Conservation (phyloP, 2,113 vertebrate species). For the Phodopus roborovskii region DNA sequence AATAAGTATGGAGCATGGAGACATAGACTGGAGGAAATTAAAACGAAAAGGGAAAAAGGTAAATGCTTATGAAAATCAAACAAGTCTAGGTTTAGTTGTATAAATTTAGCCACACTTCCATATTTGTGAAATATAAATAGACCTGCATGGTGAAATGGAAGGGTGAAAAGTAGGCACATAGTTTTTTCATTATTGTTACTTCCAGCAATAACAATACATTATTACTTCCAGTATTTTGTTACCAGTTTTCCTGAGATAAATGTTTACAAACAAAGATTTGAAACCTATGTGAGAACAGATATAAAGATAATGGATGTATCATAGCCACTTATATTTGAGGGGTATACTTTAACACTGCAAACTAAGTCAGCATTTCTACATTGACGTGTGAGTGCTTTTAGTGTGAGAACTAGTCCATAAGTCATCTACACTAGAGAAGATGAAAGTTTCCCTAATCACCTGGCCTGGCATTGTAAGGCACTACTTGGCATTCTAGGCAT, state of each 20-base stretch:
- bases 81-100: background rate
- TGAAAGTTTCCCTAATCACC: background rate
- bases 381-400: background rate
- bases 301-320: background rate
- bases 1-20: background rate
- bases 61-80: background rate
- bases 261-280: background rate
- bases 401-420: background rate
- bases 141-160: background rate
- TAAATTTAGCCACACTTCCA: background rate
- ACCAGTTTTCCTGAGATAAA: background rate
- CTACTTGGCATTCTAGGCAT: background rate
- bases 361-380: background rate
- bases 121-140: background rate
- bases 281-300: background rate
- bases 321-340: background rate
- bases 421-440: background rate
- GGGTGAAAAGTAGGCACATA: background rate
- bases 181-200: background rate
- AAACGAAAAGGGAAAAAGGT: background rate
- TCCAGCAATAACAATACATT: background rate
- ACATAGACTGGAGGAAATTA: background rate
- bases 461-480: background rate
- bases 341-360: background rate
- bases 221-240: background rate